Evolutionary conservation across 2,797 vertebrate genomes (phyloP).

Genomic region (Xenops minutus): DNA sequence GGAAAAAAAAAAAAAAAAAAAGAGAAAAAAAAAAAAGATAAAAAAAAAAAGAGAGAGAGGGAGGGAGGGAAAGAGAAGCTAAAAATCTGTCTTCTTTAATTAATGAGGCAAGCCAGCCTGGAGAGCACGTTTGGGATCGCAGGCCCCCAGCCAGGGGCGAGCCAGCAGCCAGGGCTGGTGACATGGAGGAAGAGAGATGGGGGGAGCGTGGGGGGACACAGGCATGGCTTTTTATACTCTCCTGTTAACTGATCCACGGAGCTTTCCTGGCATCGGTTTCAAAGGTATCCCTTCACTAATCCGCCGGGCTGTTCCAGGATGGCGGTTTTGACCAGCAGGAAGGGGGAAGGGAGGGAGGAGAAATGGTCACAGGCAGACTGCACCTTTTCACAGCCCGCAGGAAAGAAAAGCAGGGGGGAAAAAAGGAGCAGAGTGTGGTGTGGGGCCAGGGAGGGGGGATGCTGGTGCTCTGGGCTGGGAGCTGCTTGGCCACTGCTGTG

Average conservation of each 20-base stretch:
- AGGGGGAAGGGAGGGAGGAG: slow-evolving; percentile 61
- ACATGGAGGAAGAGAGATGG: slow-evolving; percentile 59
- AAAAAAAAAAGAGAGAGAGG: background rate
- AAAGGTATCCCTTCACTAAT: slow-evolving; percentile 71
- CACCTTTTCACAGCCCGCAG: slow-evolving; percentile 58
- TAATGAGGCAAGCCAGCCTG: slow-evolving; percentile 61
- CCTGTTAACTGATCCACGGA: slow-evolving; percentile 69
- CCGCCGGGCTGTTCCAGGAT: slow-evolving; percentile 63
- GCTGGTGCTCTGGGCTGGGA: background rate
- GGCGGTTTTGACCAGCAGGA: slow-evolving; percentile 66
- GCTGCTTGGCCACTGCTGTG: background rate
- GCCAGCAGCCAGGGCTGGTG: slow-evolving; percentile 36
- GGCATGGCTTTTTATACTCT: slow-evolving; percentile 62
- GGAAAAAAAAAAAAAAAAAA: background rate
- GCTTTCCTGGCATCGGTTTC: slow-evolving; percentile 70
- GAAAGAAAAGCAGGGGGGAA: background rate
- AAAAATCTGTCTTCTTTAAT: slow-evolving; percentile 70
- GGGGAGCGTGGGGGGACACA: slow-evolving; percentile 45
- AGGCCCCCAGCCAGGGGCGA: slow-evolving; percentile 59
- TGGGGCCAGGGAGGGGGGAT: background rate
- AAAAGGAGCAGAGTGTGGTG: background rate
- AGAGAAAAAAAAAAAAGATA: no score
- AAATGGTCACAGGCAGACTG: slow-evolving; percentile 39
- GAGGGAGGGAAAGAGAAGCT: slow-evolving; percentile 40
- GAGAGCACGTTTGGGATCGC: slow-evolving; percentile 63